Conservation (phyloP, 2,888 invertebrate genomes). For the Pristionchus exspectatus region DNA sequence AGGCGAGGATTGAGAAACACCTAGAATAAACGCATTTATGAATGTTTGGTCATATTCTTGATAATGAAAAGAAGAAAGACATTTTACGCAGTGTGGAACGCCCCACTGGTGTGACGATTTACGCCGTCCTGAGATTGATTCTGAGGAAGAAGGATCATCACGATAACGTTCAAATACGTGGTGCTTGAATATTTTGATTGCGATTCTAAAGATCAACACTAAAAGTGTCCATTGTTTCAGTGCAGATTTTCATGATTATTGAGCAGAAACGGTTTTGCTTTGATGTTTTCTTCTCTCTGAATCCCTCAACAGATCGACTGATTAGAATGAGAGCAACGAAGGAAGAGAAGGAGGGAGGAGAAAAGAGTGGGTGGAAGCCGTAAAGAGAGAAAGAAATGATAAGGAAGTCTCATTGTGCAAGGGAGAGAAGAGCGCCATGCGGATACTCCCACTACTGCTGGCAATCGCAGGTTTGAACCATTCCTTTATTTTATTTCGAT, state of each 20-base stretch:
- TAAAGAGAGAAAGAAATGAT: conserved; percentile 34
- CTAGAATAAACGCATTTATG: background rate
- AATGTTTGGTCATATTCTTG: too few relatives aligned
- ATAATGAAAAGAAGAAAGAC: too few relatives aligned
- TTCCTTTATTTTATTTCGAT: background rate
- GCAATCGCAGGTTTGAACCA: conserved; percentile 1
- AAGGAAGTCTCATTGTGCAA: conserved; percentile 21
- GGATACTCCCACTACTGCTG: conserved; percentile 29
- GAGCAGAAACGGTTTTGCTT: background rate
- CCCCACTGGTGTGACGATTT: too few relatives aligned
- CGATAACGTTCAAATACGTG: too few relatives aligned
- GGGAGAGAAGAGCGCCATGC: background rate
- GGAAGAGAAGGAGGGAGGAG: background rate
- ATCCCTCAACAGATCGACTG: background rate
- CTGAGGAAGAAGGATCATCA: too few relatives aligned
- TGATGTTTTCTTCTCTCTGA: conserved; percentile 11
- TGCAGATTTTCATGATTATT: background rate
- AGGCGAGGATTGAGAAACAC: background rate
- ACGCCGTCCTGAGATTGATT: too few relatives aligned
- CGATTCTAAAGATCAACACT: background rate
- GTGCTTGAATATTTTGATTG: background rate
- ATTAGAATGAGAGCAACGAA: background rate
- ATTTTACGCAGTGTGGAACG: too few relatives aligned
- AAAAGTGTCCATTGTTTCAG: background rate
- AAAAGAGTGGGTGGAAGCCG: conserved; percentile 15